Evolutionary conservation across 2,888 invertebrate species (phyloP).

Genomic region (Lasioglossum villosulum): DNA sequence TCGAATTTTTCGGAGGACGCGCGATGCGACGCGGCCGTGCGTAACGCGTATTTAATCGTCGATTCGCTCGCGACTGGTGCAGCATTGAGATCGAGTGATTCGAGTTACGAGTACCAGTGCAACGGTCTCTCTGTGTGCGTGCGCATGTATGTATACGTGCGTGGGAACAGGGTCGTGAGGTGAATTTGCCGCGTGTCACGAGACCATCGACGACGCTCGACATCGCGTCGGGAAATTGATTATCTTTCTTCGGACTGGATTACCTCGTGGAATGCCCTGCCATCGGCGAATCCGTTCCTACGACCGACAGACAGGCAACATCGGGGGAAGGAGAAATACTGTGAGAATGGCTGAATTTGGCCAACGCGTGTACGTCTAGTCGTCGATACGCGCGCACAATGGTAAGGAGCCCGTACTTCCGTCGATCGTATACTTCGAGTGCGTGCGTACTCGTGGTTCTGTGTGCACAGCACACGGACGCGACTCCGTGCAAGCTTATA

Average conservation of each 20-base stretch:
- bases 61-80: not conserved
- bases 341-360: conserved; percentile 26
- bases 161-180: conserved; percentile 73
- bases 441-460: not conserved
- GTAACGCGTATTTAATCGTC: conserved; percentile 32
- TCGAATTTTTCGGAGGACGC: not conserved
- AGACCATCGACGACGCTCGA: conserved; percentile 19
- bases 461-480: not conserved
- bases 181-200: conserved; percentile 58
- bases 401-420: conserved; percentile 59
- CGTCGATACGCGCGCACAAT: conserved; percentile 52
- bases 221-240: conserved; percentile 40
- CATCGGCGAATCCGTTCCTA: conserved; percentile 30
- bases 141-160: conserved; percentile 50
- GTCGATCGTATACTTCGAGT: conserved; percentile 16
- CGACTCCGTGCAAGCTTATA: conserved; percentile 18
- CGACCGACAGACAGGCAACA: conserved; percentile 4
- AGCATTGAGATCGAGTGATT: conserved; percentile 40
- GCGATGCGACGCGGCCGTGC: not conserved
- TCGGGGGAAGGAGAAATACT: conserved; percentile 5
- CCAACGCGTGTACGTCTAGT: conserved; percentile 41
- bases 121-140: conserved; percentile 32
- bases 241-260: conserved; percentile 45
- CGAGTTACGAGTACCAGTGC: conserved; percentile 16
- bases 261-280: conserved; percentile 39